These are phyloP conservation scores for Benitochromis conjunctus DNA, from an alignment of 2,113 vertebrate genomes.

Conservation along the genomic window DNA sequence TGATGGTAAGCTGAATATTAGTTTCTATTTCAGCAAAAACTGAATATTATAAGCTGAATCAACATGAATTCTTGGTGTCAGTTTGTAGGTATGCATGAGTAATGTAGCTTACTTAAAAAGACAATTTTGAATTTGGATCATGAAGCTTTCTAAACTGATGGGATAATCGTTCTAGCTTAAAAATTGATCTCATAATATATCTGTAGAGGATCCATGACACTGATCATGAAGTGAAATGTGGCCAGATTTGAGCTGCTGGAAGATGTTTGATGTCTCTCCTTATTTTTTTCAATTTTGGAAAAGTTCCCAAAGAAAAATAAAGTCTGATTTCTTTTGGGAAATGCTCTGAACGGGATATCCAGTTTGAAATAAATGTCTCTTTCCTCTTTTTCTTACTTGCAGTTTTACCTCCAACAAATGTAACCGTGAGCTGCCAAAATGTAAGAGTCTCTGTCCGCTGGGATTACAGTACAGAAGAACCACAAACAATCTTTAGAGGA, in stretches of 20 bases:
- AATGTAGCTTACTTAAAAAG: too few species aligned
- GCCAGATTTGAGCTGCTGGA: too few species aligned
- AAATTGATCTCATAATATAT: too few species aligned
- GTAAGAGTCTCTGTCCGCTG: neutral
- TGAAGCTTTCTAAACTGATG: too few species aligned
- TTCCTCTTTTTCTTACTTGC: neutral
- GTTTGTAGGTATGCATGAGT: too few species aligned
- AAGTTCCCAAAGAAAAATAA: neutral
- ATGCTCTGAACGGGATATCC: neutral
- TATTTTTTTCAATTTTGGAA: neutral
- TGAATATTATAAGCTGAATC: too few species aligned
- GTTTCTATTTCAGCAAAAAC: too few species aligned
- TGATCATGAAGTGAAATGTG: too few species aligned
- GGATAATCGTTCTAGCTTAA: too few species aligned
- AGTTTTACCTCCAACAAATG: constrained; percentile 38
- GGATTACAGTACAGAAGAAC: neutral
- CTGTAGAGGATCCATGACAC: too few species aligned
- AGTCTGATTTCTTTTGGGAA: fast-evolving
- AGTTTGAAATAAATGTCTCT: neutral
- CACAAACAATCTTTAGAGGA: constrained; percentile 4
- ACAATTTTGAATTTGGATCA: too few species aligned
- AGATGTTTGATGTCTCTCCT: neutral
- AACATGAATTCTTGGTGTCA: too few species aligned
- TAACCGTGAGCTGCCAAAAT: constrained; percentile 41
- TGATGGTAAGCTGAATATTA: neutral